phyloP scores from a whole-genome alignment of 2,888 invertebrate genomes.

The Axea sp. region DNA sequence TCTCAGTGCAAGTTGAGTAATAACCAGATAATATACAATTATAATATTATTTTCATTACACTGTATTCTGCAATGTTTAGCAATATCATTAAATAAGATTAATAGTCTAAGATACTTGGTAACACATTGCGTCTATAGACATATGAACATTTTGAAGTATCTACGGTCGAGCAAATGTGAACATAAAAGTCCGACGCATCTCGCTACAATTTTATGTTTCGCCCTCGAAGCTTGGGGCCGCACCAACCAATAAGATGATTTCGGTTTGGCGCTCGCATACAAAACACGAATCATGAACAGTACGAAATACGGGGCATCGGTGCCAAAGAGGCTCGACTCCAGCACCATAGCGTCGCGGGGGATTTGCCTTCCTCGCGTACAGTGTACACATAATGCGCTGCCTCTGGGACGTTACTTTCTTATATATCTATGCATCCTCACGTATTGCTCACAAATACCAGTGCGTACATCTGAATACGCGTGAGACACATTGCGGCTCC shows the following conservation, averaged over 20 bases:
- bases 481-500: constrained; percentile 62
- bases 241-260: constrained; percentile 65
- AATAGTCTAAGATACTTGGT: constrained; percentile 11
- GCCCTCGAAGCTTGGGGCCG: constrained; percentile 6
- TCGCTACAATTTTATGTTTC: constrained; percentile 27
- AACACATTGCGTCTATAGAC: constrained; percentile 26
- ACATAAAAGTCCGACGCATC: constrained; percentile 31
- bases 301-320: constrained; percentile 48
- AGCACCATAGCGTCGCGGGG: constrained; percentile 33
- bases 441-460: constrained; percentile 26
- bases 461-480: constrained; percentile 51
- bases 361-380: constrained; percentile 39
- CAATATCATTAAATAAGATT: constrained; percentile 2
- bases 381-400: constrained; percentile 36
- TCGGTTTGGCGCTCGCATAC: constrained; percentile 44
- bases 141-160: constrained; percentile 16
- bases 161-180: constrained; percentile 1
- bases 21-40: too few relatives aligned
- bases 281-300: constrained; percentile 46
- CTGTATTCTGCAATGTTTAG: too few relatives aligned
- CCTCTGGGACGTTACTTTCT: constrained; percentile 55
- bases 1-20: too few relatives aligned
- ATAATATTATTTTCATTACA: too few relatives aligned
- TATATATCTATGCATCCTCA: constrained; percentile 47
- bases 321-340: constrained; percentile 44